Evolutionary conservation across 2,888 invertebrate genomes (phyloP).

Genomic region (Pantelozetes paolii): DNA sequence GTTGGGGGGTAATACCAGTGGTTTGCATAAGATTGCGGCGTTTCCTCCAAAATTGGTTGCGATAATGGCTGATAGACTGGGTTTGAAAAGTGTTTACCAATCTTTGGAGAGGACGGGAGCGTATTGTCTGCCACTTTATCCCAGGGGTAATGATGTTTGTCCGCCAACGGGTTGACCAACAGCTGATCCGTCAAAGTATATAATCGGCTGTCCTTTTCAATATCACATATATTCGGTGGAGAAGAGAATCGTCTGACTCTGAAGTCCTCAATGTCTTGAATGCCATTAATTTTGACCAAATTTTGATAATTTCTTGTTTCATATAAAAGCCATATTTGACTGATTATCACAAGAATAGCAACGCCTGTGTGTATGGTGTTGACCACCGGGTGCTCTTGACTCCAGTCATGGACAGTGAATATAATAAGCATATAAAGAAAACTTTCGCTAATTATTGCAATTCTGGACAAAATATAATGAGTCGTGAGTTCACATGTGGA

Average conservation of each 20-base stretch:
- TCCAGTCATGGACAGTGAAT: background rate
- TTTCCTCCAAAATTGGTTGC: background rate
- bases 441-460: background rate
- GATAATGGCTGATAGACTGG: background rate
- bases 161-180: background rate
- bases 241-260: background rate
- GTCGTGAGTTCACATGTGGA: background rate
- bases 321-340: constrained; percentile 27
- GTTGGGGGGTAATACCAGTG: background rate
- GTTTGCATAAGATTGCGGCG: background rate
- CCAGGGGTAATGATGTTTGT: background rate
- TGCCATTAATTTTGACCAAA: background rate
- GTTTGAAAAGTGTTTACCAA: background rate
- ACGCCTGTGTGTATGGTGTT: background rate
- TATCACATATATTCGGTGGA: background rate
- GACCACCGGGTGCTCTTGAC: background rate
- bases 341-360: background rate
- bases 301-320: background rate
- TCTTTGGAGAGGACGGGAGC: background rate
- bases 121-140: background rate
- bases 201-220: constrained; percentile 5
- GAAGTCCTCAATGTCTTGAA: background rate
- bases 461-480: background rate
- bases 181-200: constrained; percentile 27
- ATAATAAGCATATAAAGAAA: background rate